phyloP scores from a whole-genome alignment of 2,113 vertebrate genomes.

The Ctenodactylus gundi region DNA sequence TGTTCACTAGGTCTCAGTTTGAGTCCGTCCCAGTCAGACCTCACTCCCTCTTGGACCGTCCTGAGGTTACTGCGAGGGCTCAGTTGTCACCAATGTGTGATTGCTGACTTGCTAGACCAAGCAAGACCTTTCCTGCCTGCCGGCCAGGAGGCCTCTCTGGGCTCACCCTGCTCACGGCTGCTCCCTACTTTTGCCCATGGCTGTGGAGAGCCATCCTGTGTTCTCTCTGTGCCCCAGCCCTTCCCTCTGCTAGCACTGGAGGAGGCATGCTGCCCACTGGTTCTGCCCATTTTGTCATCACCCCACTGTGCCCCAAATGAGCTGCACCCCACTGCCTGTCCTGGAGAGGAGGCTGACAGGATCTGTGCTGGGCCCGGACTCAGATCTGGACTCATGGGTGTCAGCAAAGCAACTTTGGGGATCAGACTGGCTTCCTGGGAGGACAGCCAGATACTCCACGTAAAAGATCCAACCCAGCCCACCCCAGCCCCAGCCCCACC shows the following conservation, averaged over 20 bases:
- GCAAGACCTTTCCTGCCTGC: not conserved
- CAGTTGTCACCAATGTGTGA: fast-evolving
- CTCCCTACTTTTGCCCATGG: not conserved
- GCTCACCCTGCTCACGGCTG: not conserved
- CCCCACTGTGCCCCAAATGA: not conserved
- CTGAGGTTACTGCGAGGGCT: not conserved
- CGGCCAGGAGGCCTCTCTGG: not conserved
- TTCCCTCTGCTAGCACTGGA: not conserved
- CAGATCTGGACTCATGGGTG: fast-evolving
- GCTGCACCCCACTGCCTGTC: not conserved
- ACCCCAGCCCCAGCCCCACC: not conserved
- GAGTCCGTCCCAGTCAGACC: not conserved
- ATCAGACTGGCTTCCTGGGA: not conserved
- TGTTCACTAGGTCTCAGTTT: not conserved
- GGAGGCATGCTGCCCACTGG: not conserved
- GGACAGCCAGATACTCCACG: not conserved
- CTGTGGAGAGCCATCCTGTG: too few relatives aligned
- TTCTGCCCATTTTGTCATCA: too few relatives aligned
- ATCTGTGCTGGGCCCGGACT: fast-evolving
- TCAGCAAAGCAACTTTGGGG: not conserved
- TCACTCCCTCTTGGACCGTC: too few relatives aligned
- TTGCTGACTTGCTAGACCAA: not conserved
- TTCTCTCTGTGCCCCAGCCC: not conserved
- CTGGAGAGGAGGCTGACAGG: not conserved
- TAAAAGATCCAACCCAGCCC: not conserved